A percentile compares a stretch with the other conserved stretches of the same genome.
Evolutionary conservation across 1,140 invertebrate genomes (phyloP).

Genomic region (Tyrophagus putrescentiae): DNA sequence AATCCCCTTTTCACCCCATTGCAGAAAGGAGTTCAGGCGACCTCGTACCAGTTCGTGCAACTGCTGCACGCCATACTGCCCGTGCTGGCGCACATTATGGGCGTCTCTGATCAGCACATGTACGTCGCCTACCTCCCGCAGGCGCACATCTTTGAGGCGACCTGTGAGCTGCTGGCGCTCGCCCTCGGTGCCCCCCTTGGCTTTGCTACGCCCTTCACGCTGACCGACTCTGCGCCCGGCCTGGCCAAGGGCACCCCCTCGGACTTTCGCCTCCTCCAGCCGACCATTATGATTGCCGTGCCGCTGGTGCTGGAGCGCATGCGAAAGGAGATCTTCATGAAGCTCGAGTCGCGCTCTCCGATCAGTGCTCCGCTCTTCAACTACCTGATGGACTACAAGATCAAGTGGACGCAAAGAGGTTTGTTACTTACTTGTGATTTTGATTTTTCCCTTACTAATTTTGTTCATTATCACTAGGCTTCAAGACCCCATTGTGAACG

Average conservation of each 20-base stretch:
- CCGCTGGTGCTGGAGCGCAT: conserved; percentile 39
- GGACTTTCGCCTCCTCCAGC: conserved; percentile 43
- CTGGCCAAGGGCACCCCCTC: neutral
- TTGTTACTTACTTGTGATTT: neutral
- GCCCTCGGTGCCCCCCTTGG: conserved; percentile 68
- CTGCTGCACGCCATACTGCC: conserved; percentile 75
- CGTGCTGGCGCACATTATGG: conserved; percentile 41
- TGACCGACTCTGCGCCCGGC: conserved; percentile 59
- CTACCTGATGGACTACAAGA: conserved; percentile 18
- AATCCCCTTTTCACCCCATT: conserved; percentile 81
- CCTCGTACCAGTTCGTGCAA: conserved; percentile 75
- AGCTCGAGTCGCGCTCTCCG: neutral
- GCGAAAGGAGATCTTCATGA: conserved; percentile 25
- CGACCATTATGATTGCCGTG: conserved; percentile 86
- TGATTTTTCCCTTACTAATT: neutral
- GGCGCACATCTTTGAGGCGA: conserved; percentile 24
- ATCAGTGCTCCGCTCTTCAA: conserved; percentile 22
- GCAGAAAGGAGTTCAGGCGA: conserved; percentile 54
- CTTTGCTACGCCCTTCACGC: conserved; percentile 83
- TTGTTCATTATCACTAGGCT: neutral
- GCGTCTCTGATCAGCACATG: conserved; percentile 46
- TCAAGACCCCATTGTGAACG: conserved; percentile 22
- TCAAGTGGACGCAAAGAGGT: conserved; percentile 16
- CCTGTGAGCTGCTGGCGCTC: conserved; percentile 36
- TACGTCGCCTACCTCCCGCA: conserved; percentile 90